A percentile compares a stretch with the other conserved stretches of the same genome.
Conservation (phyloP, 2,797 vertebrate genomes). For the Schizopygopsis pylzovi region DNA sequence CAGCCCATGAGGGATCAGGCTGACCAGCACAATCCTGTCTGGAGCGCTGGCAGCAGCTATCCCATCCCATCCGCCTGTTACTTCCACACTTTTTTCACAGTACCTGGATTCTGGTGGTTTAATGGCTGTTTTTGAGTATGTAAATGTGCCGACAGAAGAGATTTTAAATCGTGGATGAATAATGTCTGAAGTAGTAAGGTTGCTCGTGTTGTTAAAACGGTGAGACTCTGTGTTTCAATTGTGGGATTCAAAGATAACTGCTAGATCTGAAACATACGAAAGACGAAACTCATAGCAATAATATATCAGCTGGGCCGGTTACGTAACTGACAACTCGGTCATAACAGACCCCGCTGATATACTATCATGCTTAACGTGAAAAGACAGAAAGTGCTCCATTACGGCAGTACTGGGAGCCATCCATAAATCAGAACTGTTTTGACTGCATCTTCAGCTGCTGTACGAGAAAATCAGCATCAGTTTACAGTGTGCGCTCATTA, state of each 20-base stretch:
- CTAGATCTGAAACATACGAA: slow-evolving; percentile 30
- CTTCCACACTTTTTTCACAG: neutral
- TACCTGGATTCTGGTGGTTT: neutral
- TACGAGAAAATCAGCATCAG: slow-evolving; percentile 17
- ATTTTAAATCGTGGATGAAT: neutral
- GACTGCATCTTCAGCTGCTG: slow-evolving; percentile 34
- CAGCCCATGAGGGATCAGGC: slow-evolving; percentile 29
- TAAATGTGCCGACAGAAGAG: slow-evolving; percentile 7
- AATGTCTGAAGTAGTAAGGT: neutral
- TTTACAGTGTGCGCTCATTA: slow-evolving; percentile 35
- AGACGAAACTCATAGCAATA: slow-evolving; percentile 13
- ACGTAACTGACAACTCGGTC: slow-evolving; percentile 46
- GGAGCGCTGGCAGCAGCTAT: slow-evolving; percentile 1
- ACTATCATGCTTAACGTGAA: slow-evolving; percentile 39
- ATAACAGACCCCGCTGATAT: slow-evolving; percentile 42
- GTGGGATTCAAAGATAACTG: slow-evolving; percentile 9
- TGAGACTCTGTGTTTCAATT: neutral
- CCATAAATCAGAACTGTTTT: slow-evolving; percentile 47
- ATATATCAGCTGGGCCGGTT: slow-evolving; percentile 39
- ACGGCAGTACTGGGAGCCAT: slow-evolving; percentile 31
- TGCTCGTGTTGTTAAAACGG: neutral
- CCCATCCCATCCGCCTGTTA: neutral
- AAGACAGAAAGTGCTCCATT: slow-evolving; percentile 47
- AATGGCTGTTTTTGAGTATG: neutral
- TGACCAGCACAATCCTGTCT: slow-evolving; percentile 34